Evolutionary conservation across 2,888 invertebrate species (phyloP).

Genomic region (Apocheima hispidaria): DNA sequence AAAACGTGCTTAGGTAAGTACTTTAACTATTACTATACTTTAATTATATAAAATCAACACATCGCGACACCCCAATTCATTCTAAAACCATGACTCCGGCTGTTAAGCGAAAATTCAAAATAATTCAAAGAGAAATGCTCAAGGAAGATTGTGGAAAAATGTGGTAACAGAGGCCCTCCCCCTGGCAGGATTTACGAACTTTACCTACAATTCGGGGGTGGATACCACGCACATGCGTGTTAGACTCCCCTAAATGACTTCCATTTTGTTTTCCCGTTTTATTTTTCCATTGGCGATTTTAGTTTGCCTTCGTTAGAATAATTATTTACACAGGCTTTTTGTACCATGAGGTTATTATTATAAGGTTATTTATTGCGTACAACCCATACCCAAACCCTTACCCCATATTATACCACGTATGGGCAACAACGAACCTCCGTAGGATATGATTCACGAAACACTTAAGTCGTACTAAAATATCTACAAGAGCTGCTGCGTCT

Average conservation of each 20-base stretch:
- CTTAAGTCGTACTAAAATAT: too few relatives aligned
- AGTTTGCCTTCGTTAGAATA: slow-evolving; percentile 35
- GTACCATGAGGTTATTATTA: neutral
- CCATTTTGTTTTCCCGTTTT: slow-evolving; percentile 79
- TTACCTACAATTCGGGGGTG: slow-evolving; percentile 29
- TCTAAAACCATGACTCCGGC: slow-evolving; percentile 66
- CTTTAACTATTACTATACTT: too few relatives aligned
- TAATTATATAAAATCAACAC: neutral
- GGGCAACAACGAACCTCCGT: too few relatives aligned
- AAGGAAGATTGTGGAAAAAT: slow-evolving; percentile 62
- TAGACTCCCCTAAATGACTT: slow-evolving; percentile 69
- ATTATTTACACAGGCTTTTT: neutral
- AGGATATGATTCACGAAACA: too few relatives aligned
- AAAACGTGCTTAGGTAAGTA: too few relatives aligned
- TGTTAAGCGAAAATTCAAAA: slow-evolving; percentile 39
- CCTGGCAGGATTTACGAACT: slow-evolving; percentile 43
- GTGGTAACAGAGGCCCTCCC: slow-evolving; percentile 62
- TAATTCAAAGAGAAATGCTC: slow-evolving; percentile 56
- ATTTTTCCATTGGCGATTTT: slow-evolving; percentile 47
- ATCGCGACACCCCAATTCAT: slow-evolving; percentile 66
- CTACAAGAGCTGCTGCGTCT: too few relatives aligned
- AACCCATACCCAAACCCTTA: too few relatives aligned
- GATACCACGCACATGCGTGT: slow-evolving; percentile 82
- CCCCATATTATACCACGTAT: too few relatives aligned
- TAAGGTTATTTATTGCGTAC: too few relatives aligned